A percentile compares a stretch with the other conserved stretches of the same genome.
Evolutionary conservation across 2,888 invertebrate genomes (phyloP).

Genomic region (Microdon myrmicae): DNA sequence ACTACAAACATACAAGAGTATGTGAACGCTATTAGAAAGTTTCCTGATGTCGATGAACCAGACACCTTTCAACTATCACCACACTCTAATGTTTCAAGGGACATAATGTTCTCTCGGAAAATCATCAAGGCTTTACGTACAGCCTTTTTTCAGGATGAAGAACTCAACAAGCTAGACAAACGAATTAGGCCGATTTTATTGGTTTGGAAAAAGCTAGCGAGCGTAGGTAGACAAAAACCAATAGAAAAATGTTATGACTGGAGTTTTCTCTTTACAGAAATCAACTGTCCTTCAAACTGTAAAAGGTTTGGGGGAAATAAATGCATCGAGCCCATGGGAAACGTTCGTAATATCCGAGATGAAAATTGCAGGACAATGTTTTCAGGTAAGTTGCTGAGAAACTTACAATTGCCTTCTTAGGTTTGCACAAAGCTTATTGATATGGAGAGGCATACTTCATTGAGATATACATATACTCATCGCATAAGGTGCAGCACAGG

Average conservation of each 20-base stretch:
- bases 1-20: slow-evolving; percentile 63
- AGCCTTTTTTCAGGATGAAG: slow-evolving; percentile 55
- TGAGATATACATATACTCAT: not conserved
- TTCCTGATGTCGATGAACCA: slow-evolving; percentile 64
- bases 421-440: no score
- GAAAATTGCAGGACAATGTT: slow-evolving; percentile 59
- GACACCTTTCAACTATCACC: slow-evolving; percentile 63
- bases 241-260: not conserved
- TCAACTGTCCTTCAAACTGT: slow-evolving; percentile 56
- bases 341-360: slow-evolving; percentile 62
- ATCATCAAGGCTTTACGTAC: slow-evolving; percentile 61
- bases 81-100: slow-evolving; percentile 62
- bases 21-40: slow-evolving; percentile 59
- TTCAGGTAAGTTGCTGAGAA: slow-evolving; percentile 40
- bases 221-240: slow-evolving; percentile 58
- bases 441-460: no score
- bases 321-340: slow-evolving; percentile 58
- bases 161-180: slow-evolving; percentile 67
- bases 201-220: slow-evolving; percentile 84
- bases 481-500: no score
- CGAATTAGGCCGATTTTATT: slow-evolving; percentile 77
- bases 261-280: slow-evolving; percentile 54
- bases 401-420: not conserved
- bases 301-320: slow-evolving; percentile 53
- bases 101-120: slow-evolving; percentile 60